Evolutionary conservation across 2,113 vertebrate species (phyloP).

Genomic region (Thamnaconus septentrionalis): DNA sequence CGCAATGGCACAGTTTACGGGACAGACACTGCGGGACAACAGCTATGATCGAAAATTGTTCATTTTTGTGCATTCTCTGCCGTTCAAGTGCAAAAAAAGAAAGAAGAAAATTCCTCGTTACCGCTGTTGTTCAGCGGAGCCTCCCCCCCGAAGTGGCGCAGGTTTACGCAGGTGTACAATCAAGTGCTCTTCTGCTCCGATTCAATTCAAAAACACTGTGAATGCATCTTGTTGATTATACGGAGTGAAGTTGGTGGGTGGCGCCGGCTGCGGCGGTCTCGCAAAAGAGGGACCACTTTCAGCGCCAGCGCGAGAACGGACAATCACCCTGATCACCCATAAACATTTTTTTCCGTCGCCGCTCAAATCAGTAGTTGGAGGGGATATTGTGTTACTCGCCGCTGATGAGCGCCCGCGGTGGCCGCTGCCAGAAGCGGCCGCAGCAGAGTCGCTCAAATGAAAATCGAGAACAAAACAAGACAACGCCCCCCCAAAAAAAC

Average conservation of each 20-base stretch:
- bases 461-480: not conserved
- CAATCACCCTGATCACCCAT: not conserved
- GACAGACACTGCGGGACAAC: too few relatives aligned
- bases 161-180: too few relatives aligned
- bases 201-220: slow-evolving; percentile 2
- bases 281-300: not conserved
- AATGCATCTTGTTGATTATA: not conserved
- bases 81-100: too few relatives aligned
- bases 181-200: slow-evolving; percentile 65
- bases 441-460: not conserved
- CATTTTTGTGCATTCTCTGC: too few relatives aligned
- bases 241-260: not conserved
- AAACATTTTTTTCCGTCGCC: not conserved
- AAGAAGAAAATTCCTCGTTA: too few relatives aligned
- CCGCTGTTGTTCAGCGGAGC: too few relatives aligned
- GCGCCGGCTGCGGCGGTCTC: too few relatives aligned
- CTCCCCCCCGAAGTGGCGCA: too few relatives aligned
- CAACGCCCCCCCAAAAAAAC: too few relatives aligned
- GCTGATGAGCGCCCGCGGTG: slow-evolving; percentile 5
- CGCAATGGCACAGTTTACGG: too few relatives aligned
- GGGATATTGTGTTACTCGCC: slow-evolving; percentile 12
- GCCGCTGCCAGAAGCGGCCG: slow-evolving; percentile 6
- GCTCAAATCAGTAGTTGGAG: not conserved
- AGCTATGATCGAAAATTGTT: too few relatives aligned
- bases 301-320: not conserved